A percentile compares a stretch with the other conserved stretches of the same genome.
Evolutionary conservation across 2,888 invertebrate genomes (phyloP).

Genomic region (Nemoura dubitans): DNA sequence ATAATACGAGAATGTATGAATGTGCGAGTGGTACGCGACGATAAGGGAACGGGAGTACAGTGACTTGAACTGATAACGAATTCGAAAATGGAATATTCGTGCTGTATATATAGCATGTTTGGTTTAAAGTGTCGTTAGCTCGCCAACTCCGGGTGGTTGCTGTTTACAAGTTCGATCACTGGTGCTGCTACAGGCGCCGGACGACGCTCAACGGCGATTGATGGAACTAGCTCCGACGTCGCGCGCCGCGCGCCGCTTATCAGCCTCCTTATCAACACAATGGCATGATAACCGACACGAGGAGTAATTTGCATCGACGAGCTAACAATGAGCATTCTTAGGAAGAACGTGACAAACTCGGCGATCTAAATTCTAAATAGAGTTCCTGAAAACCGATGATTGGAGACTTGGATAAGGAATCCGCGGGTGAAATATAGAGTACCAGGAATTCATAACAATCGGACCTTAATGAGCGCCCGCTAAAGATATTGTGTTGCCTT

Average conservation of each 20-base stretch:
- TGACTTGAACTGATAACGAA: conserved; percentile 58
- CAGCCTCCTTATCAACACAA: not conserved
- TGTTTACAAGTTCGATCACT: conserved; percentile 36
- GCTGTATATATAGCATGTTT: conserved; percentile 58
- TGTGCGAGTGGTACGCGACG: conserved; percentile 55
- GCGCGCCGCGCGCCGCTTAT: not conserved
- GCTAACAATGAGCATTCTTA: conserved; percentile 12
- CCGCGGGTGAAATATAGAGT: not conserved
- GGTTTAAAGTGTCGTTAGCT: conserved; percentile 23
- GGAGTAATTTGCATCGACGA: conserved; percentile 3
- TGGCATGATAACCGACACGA: not conserved
- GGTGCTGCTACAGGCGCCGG: conserved; percentile 15
- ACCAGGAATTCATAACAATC: not conserved
- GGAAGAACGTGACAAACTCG: conserved; percentile 12
- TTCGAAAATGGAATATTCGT: conserved; percentile 63
- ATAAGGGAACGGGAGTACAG: conserved; percentile 59
- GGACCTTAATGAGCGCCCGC: not conserved
- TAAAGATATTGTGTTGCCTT: not conserved
- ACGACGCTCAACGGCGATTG: not conserved
- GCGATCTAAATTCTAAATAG: not conserved
- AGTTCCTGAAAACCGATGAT: not conserved
- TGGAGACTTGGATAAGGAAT: not conserved
- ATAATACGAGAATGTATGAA: conserved; percentile 30
- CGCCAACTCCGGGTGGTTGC: not conserved
- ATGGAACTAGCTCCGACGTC: not conserved